Base-by-base conservation (phyloP, 2,797 vertebrate species). In the Myoxocephalus aenaeus region DNA sequence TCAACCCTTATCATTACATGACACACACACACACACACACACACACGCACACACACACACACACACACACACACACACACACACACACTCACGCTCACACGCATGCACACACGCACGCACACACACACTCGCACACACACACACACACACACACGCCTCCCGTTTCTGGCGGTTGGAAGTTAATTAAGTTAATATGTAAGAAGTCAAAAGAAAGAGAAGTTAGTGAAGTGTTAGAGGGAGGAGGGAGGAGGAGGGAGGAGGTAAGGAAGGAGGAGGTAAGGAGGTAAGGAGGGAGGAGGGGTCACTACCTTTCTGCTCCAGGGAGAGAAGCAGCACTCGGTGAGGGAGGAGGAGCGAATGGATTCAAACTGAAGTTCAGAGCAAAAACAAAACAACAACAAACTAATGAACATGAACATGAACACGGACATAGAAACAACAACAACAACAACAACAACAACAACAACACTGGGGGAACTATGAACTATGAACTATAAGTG, bases 221-320 rank as follows among this genome's bases (percentile, higher is more conserved):
- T 38, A 38, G 36, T 38, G 36, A 29, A 42, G 59, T 11, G 79
- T 80, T 76, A 82, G 25, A 27, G 53, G 48, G n/a, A 57, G n/a
- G 4, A 42, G 12, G 38, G 3, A 13, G 14, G 7, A 8, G 7
- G 34, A 6, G 1, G 7, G 34, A 1, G 34, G 34, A 34, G 1
- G 34, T 22, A 59, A 53, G 56, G 56, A 56, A 25, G 53, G 1
- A 8, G 14, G 25, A 15, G 9, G 13, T 1, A 20, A 32, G 12
- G 22, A n/a, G 11, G 22, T 2, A 29, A 44, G 32, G 34, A 14
- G 18, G 59, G 61, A 62, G 72, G 71, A 66, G 75, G 89, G 89
- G 95, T 89, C 94, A 96, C 94, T 99, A 99, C 98, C 97, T 99
- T 99, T 99, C 96, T 97, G 96, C 96, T 99, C 98, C 98, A 97